Percentiles rank a stretch among this genome's conserved stretches.
phyloP scores from a whole-genome alignment of 2,888 invertebrate genomes.

The Synanthedon andrenaeformis region DNA sequence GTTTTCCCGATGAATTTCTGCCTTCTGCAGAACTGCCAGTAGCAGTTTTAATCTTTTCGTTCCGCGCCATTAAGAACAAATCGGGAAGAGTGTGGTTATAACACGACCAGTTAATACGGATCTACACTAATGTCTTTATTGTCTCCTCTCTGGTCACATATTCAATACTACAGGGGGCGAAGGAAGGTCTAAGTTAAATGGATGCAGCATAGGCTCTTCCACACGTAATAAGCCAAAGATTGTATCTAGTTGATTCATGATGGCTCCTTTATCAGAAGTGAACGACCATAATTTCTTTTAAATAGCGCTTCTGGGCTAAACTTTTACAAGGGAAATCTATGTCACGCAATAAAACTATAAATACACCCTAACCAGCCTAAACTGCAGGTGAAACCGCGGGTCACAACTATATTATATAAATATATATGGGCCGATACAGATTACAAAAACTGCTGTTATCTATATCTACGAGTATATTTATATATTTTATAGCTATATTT shows the following conservation, averaged over 20 bases:
- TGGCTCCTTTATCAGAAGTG: constrained; percentile 12
- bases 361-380: too few species aligned
- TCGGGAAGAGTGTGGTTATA: constrained; percentile 33
- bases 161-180: constrained; percentile 7
- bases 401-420: too few species aligned
- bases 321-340: neutral
- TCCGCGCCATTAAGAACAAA: constrained; percentile 44
- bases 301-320: neutral
- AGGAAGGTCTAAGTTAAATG: constrained; percentile 15
- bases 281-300: constrained; percentile 2
- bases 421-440: too few species aligned
- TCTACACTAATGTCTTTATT: constrained; percentile 15
- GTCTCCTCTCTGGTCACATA: neutral
- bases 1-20: neutral
- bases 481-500: too few species aligned
- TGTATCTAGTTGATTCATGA: constrained; percentile 23
- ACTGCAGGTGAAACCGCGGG: too few species aligned
- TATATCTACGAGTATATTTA: too few species aligned
- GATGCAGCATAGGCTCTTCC: constrained; percentile 18
- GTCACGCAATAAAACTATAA: too few species aligned
- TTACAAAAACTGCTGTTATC: too few species aligned
- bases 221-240: constrained; percentile 19
- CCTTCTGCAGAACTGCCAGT: neutral
- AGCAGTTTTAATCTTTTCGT: constrained; percentile 28
- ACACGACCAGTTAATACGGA: constrained; percentile 20